These are phyloP conservation scores for Chelidonichthys spinosus DNA, from an alignment of 2,797 vertebrate species.

Conservation along the genomic window DNA sequence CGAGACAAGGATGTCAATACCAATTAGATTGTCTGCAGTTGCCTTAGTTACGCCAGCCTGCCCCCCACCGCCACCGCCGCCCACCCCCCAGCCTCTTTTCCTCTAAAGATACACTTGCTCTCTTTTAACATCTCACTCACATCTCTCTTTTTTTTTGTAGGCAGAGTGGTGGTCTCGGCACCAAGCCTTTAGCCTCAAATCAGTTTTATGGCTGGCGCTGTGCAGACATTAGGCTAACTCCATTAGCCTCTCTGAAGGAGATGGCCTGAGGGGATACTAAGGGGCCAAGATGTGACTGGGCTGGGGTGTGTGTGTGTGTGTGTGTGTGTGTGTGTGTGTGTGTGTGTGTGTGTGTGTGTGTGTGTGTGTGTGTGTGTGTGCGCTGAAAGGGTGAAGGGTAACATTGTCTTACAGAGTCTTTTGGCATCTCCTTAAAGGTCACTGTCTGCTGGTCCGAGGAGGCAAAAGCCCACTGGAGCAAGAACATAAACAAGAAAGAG, in stretches of 20 bases:
- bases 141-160: constrained; percentile 76
- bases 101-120: constrained; percentile 79
- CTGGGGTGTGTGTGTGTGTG: constrained; percentile 21
- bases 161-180: constrained; percentile 80
- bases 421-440: constrained; percentile 86
- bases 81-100: constrained; percentile 60
- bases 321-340: constrained; percentile 25
- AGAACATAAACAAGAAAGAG: constrained; percentile 82
- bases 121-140: constrained; percentile 83
- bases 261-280: constrained; percentile 78
- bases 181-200: constrained; percentile 86
- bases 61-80: constrained; percentile 53
- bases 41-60: constrained; percentile 81
- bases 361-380: constrained; percentile 19
- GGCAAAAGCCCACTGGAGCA: constrained; percentile 77
- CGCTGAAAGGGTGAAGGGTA: constrained; percentile 70
- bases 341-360: constrained; percentile 27
- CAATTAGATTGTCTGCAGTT: constrained; percentile 88
- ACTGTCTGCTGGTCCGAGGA: constrained; percentile 79
- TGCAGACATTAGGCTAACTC: constrained; percentile 86
- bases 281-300: constrained; percentile 69
- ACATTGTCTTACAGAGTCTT: constrained; percentile 79
- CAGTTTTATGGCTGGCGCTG: constrained; percentile 85
- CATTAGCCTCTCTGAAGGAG: constrained; percentile 83
- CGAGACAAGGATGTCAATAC: constrained; percentile 90